A percentile compares a stretch with the other conserved stretches of the same genome.
phyloP scores from a whole-genome alignment of 2,797 vertebrate species.

The Anguilla marmorata region DNA sequence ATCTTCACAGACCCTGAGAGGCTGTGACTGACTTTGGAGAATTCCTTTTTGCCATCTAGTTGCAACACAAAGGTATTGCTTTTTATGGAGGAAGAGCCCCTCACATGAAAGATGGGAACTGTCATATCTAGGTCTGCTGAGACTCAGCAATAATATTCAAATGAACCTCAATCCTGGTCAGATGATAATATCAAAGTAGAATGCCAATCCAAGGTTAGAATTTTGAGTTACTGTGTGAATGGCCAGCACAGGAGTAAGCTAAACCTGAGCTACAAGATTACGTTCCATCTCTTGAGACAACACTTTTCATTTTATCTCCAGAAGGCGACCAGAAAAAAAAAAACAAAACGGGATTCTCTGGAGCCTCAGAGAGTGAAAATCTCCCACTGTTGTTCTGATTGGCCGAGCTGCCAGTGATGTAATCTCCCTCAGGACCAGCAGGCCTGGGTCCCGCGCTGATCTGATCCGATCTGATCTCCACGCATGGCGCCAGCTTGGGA shows the following conservation, averaged over 20 bases:
- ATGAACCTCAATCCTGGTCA: background rate
- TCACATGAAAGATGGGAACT: background rate
- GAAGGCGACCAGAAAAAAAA: background rate
- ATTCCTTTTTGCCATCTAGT: background rate
- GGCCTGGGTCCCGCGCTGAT: background rate
- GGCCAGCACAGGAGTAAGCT: background rate
- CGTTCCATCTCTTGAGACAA: background rate
- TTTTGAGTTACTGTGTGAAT: background rate
- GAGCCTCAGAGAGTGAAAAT: background rate
- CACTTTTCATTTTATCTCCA: background rate
- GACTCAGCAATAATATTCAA: background rate
- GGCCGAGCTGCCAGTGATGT: background rate
- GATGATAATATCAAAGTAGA: too few species aligned
- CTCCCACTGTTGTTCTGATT: background rate
- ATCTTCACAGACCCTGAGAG: background rate
- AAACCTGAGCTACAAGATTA: background rate
- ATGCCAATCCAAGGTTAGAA: background rate
- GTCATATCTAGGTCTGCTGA: background rate
- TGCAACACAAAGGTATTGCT: background rate
- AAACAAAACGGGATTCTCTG: background rate
- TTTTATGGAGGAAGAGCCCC: background rate
- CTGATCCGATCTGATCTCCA: conserved; percentile 10
- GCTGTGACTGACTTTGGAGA: background rate
- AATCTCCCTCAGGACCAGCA: conserved; percentile 12
- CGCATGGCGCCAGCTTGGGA: background rate